These are phyloP conservation scores for Botrylloides violaceus DNA, from an alignment of 23 tunicate species.

Conservation along the genomic window DNA sequence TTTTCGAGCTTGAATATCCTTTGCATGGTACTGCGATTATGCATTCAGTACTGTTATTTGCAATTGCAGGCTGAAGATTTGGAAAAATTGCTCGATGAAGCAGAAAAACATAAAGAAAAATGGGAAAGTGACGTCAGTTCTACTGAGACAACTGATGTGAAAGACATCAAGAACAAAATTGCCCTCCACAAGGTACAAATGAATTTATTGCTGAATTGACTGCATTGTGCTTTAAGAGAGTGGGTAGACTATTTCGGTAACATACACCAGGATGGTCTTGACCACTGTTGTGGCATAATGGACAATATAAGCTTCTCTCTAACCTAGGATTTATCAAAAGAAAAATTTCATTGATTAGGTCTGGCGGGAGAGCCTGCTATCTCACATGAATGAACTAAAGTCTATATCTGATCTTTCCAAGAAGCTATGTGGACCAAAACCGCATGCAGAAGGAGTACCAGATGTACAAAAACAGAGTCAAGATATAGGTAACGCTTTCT, in stretches of 20 bases:
- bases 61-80: background rate
- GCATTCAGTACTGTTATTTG: background rate
- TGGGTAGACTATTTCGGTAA: no score
- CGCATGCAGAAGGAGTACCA: constrained; percentile 28
- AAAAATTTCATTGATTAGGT: no score
- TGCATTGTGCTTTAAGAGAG: no score
- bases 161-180: constrained; percentile 2
- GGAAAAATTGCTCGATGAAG: background rate
- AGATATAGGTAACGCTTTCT: constrained; percentile 11
- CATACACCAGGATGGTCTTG: no score
- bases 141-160: constrained; percentile 4
- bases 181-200: constrained; percentile 17
- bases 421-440: constrained; percentile 20
- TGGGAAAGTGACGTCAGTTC: constrained; percentile 5
- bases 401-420: background rate
- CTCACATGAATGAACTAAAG: constrained; percentile 21
- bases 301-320: background rate
- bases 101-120: background rate
- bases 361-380: constrained; percentile 30
- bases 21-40: background rate
- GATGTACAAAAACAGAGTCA: constrained; percentile 21
- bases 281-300: background rate
- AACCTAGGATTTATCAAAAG: background rate
- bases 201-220: no score
- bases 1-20: no score